A percentile compares a stretch with the other conserved stretches of the same genome.
Conservation (phyloP, 2,797 vertebrate species). For the Protonibea diacanthus region DNA sequence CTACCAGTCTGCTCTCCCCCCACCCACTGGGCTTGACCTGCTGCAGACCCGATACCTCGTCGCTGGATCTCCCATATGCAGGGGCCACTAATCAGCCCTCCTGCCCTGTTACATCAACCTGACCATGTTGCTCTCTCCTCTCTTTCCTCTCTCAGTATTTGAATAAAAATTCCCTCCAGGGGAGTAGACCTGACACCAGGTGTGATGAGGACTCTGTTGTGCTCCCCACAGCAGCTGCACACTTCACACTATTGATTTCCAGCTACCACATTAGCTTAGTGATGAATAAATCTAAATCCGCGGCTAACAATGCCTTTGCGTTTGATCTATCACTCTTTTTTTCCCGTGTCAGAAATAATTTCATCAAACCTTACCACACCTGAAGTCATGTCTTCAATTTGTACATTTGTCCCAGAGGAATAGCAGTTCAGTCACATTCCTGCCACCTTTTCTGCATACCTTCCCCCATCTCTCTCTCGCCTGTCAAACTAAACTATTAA, state of each 20-base stretch:
- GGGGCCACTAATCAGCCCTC: constrained; percentile 35
- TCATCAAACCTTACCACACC: background rate
- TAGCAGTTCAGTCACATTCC: background rate
- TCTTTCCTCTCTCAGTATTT: constrained; percentile 31
- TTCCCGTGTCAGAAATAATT: background rate
- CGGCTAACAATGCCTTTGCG: background rate
- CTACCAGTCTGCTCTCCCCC: constrained; percentile 32
- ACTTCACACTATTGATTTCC: constrained; percentile 51
- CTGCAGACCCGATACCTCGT: constrained; percentile 5
- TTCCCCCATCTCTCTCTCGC: background rate
- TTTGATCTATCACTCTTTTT: background rate
- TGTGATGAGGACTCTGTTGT: constrained; percentile 49
- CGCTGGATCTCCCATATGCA: constrained; percentile 5
- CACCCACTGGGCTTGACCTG: constrained; percentile 29
- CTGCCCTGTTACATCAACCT: constrained; percentile 32
- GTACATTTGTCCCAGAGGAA: background rate
- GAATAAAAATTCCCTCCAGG: constrained; percentile 42
- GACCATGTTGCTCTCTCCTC: constrained; percentile 3
- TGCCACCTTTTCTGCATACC: background rate
- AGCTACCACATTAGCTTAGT: constrained; percentile 40
- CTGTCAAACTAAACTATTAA: background rate
- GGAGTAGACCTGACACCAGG: constrained; percentile 51
- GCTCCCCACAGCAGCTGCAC: constrained; percentile 57
- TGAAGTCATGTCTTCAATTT: background rate
- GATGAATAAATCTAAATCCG: constrained; percentile 38